Base-by-base conservation (phyloP, 1,140 invertebrate species). In the Venturia canescens region DNA sequence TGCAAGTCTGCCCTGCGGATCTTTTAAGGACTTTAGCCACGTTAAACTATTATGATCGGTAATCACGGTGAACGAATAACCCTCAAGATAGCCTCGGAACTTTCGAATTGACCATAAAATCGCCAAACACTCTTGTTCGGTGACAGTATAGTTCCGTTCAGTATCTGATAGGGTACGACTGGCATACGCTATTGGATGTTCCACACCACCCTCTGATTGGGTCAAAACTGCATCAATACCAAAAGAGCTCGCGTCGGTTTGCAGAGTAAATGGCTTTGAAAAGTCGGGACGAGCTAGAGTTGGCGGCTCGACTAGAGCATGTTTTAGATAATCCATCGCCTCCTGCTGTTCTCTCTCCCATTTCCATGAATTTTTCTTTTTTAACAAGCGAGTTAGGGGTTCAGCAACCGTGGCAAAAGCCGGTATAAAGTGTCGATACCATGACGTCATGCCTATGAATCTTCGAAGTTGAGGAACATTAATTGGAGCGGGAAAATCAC, bases 391-490 rank as follows among this genome's bases (percentile, higher is more conserved):
- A n/a, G n/a, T n/a, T n/a, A n/a, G n/a, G n/a, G n/a, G n/a, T n/a
- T n/a, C n/a, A n/a, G n/a, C n/a, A 44, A 44, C 15, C 15, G 66
- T 75, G 0, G 89, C 84, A 77, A 89, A 92, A 50, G 89, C 82
- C 1, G 74, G 60, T 0, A 90, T 83, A 76, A 92, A 91, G 0
- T 84, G 48, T 0, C 89, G 72, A 53, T 91, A 91, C 89, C 88
- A 91, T 0, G 85, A 85, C 0, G 88, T 84, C 77, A 92, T 90
- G 0, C 93, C 92, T 0, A 93, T 75, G 82, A 93, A 93, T 3
- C 87, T 69, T 27, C 89, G 76, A 0, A 93, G 26, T 67, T 92
- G 86, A 50, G 87, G 90, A 6, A 87, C 74, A 72, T 78, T 89
- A 34, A 69, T 86, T 7, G 90, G 84, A 85, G 66, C 16, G 86